These are phyloP conservation scores for Zalophus californianus DNA, from an alignment of 2,797 vertebrate species.

Conservation along the genomic window DNA sequence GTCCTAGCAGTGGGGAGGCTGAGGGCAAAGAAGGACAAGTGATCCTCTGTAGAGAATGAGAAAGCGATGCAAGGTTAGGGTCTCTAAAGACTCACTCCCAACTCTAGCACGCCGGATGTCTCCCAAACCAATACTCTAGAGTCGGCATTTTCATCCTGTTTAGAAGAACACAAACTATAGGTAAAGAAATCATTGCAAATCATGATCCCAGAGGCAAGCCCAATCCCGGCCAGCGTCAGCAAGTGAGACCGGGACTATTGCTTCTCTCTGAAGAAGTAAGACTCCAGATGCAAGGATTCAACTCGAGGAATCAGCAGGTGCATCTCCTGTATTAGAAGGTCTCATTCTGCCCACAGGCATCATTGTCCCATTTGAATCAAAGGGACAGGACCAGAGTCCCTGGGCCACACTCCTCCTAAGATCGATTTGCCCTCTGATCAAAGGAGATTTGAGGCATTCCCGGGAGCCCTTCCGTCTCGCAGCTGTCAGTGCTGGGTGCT, in stretches of 20 bases:
- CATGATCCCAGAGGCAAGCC: not conserved
- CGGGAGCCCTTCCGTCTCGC: not conserved
- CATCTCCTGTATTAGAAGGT: not conserved
- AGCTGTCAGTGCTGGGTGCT: not conserved
- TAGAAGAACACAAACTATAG: not conserved
- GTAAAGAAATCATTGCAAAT: not conserved
- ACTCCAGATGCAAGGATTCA: not conserved
- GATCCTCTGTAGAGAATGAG: not conserved
- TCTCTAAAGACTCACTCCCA: not conserved
- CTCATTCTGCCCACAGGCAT: not conserved
- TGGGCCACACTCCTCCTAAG: not conserved
- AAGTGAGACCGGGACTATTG: not conserved
- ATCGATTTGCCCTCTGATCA: not conserved
- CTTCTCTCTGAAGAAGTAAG: not conserved
- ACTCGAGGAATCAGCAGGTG: not conserved
- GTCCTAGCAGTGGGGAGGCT: not conserved
- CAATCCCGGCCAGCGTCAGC: not conserved
- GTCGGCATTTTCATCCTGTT: not conserved
- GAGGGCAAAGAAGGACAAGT: not conserved
- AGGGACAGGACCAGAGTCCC: not conserved
- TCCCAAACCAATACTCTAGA: not conserved
- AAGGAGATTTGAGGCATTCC: not conserved
- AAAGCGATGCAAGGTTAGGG: not conserved
- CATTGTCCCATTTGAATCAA: not conserved
- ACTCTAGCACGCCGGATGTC: not conserved